Evolutionary conservation across 2,888 invertebrate species (phyloP), one percentile per base, ranked within the genome.

Genomic region (Prionchulus punctatus): DNA sequence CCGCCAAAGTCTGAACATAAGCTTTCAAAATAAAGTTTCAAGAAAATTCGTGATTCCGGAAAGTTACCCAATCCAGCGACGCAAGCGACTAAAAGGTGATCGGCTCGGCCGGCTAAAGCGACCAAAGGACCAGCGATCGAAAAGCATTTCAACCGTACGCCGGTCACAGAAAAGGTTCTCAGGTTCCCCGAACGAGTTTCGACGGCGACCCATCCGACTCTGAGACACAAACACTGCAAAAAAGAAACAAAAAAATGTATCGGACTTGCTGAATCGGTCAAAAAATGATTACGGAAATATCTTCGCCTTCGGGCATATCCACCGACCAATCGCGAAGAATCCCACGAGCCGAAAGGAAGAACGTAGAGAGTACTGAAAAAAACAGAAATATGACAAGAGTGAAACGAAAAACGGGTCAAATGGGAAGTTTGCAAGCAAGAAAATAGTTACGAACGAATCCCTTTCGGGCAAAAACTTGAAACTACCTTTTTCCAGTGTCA

Each of bases 111-210:
- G 48, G 81, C 73, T 70, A 86, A 74, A 30, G 81, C 77, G 2
- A 89, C 79, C 21, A 84, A 75, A 2, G 82, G 80, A 1, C 88
- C 87, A 0, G 85, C 82, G 52, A 86, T 70, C 1, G 80, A 79
- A 54, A 87, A 73, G 7, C 84, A 73, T 65, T 85, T 84, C 66
- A 83, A 79, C 75, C 96, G 94, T 0, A 86, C 82, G 49, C 96
- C 96, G 73, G 83, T 81, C 15, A 85, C 76, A 2, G 85, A 84
- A 72, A 84, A 91, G 2, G 94, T 73, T n/a, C 92, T 76, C 52
- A 96, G 72, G 62, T 83, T 79, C 26, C 86, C 77, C 55, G 78
- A 78, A 63, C 79, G 80, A 0, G 89, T 89, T 1, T 83, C 85
- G 55, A 82, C 81, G 1, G 85, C 90, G 30, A 91, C 79, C 66